Evolutionary conservation across 1,140 invertebrate species (phyloP), one percentile per base, ranked within the genome.

Genomic region (Drosophila athabasca): DNA sequence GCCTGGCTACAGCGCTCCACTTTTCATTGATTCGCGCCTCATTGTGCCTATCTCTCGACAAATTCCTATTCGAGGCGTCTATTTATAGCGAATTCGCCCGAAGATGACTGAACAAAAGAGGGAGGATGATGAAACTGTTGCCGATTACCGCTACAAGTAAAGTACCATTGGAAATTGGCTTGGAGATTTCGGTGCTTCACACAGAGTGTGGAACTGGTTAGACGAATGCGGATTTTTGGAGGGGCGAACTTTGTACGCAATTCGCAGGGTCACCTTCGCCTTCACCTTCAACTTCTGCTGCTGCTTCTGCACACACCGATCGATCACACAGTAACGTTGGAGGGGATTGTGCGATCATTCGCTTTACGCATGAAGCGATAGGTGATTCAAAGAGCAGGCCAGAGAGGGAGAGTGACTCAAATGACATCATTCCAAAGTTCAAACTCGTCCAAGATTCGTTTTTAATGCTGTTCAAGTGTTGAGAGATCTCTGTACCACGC

Each of bases 371-470:
- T 79, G 6, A 43, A 61, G 35, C 57, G 51, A 35, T 72, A 53
- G 29, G 54, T 50, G 72, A 66, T 31, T 50, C 31, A 46, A 46
- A 53, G 43, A 61, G n/a, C 11, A 43, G 52, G 35, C 17, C 17
- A 51, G 24, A 41, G 64, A 43, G 35, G 35, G 11, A 9, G 62
- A 43, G 66, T 68, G 50, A 48, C 51, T 50, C 64, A 31, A 68
- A 70, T 82, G 79, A 88, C 71, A 79, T 79, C 79, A 73, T 83
- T 79, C 55, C 83, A 88, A 88, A 83, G 83, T 83, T 79, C 79
- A 76, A 73, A 22, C 52, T 62, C 52, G 31, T 29, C 59, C 29
- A 49, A 70, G 57, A 31, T 15, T 11, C 8, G 31, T 46, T 65
- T 29, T 13, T 39, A 15, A 48, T 31, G 57, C 67, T 62, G 41